Percentiles rank a stretch among this genome's conserved stretches.
Conservation (phyloP, 1,140 invertebrate genomes). For the Drosophila nigrodunni region DNA sequence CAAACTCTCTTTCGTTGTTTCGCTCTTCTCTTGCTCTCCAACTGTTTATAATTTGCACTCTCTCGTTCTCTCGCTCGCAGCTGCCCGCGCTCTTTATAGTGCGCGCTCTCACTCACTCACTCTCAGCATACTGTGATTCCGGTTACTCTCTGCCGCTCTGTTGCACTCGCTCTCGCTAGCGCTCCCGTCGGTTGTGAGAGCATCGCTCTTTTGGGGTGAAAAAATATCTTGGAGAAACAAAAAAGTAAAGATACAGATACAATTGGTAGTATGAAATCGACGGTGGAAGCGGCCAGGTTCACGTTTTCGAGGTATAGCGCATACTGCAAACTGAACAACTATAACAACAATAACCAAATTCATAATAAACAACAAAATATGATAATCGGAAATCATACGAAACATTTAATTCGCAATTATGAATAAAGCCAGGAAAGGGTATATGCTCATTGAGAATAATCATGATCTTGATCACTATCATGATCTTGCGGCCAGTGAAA, state of each 20-base stretch:
- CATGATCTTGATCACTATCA: background rate
- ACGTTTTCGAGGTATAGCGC: slow-evolving; percentile 48
- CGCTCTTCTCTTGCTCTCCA: background rate
- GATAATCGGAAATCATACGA: background rate
- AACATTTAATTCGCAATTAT: background rate
- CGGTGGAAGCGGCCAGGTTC: slow-evolving; percentile 54
- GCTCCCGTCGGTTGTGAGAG: background rate
- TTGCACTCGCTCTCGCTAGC: slow-evolving; percentile 3
- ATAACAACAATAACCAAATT: slow-evolving; percentile 6
- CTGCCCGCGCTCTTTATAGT: background rate
- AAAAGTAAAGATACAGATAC: slow-evolving; percentile 35
- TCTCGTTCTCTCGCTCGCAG: background rate
- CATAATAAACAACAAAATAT: no score
- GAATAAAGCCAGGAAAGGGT: background rate
- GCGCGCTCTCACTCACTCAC: slow-evolving; percentile 13
- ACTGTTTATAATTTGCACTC: slow-evolving; percentile 8
- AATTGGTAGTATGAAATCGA: slow-evolving; percentile 55
- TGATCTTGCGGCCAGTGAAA: background rate
- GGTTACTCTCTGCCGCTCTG: slow-evolving; percentile 19
- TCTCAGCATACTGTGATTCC: slow-evolving; percentile 22
- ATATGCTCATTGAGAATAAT: no score
- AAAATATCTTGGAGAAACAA: slow-evolving; percentile 35
- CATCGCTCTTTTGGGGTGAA: slow-evolving; percentile 33
- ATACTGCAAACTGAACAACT: slow-evolving; percentile 10
- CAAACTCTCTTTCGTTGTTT: slow-evolving; percentile 16